phyloP scores from a whole-genome alignment of 2,888 invertebrate species.

The Ceriagrion tenellum region DNA sequence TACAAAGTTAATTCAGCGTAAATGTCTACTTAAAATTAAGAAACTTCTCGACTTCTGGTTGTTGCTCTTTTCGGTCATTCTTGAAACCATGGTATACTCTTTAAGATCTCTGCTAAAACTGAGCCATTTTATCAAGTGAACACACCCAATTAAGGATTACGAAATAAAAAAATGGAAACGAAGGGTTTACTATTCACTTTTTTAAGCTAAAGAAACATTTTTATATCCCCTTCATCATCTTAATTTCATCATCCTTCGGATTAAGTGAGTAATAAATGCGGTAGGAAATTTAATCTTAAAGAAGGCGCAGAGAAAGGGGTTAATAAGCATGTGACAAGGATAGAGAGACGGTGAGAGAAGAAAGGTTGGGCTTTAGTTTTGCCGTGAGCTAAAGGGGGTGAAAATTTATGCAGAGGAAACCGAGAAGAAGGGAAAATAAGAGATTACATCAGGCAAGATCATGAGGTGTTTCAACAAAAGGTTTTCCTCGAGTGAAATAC shows the following conservation, averaged over 20 bases:
- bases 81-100: too few species aligned
- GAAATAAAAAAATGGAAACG: background rate
- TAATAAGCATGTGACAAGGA: background rate
- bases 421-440: background rate
- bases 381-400: background rate
- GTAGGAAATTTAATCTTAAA: background rate
- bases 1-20: too few species aligned
- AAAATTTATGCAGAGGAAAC: background rate
- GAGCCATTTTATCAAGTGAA: background rate
- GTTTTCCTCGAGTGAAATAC: conserved; percentile 13
- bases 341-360: background rate
- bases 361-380: background rate
- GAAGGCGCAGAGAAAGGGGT: background rate
- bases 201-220: background rate
- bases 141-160: background rate
- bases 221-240: background rate
- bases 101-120: background rate
- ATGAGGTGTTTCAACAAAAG: background rate
- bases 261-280: background rate
- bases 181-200: background rate
- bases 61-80: too few species aligned
- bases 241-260: background rate
- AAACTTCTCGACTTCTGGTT: too few species aligned
- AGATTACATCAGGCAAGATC: background rate
- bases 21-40: too few species aligned